These are phyloP conservation scores for Vannuccia rotundouncinata DNA, from an alignment of 2,888 invertebrate species.

Conservation along the genomic window DNA sequence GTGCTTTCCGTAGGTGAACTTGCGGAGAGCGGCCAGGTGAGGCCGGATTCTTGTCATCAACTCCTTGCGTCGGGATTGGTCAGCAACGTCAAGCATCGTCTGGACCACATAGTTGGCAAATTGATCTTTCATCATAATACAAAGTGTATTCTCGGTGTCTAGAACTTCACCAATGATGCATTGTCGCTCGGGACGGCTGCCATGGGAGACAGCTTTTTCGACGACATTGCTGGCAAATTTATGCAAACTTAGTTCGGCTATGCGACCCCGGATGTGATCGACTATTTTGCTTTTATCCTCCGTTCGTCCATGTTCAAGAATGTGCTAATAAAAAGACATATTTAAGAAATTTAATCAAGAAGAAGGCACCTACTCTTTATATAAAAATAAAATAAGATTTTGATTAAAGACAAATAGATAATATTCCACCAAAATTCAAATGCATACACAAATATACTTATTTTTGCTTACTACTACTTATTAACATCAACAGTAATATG, in stretches of 20 bases:
- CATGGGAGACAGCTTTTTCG: conserved; percentile 96
- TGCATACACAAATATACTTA: too few relatives aligned
- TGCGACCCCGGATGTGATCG: conserved; percentile 76
- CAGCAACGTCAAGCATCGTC: conserved; percentile 99
- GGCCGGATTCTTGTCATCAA: conserved; percentile 93
- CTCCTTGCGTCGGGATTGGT: conserved; percentile 91
- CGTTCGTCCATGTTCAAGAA: conserved; percentile 87
- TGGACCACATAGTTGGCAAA: conserved; percentile 99
- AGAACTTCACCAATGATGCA: conserved; percentile 88
- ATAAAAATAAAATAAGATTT: too few relatives aligned
- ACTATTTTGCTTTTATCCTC: conserved; percentile 94
- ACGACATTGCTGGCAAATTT: conserved; percentile 99
- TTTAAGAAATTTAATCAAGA: neutral
- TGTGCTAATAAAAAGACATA: conserved; percentile 84
- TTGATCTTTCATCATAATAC: conserved; percentile 87
- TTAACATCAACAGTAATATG: too few relatives aligned
- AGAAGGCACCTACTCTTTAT: too few relatives aligned
- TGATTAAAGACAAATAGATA: too few relatives aligned
- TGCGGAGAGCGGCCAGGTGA: conserved; percentile 86
- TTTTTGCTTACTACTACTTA: too few relatives aligned
- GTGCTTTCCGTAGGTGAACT: conserved; percentile 98
- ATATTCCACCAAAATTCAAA: too few relatives aligned
- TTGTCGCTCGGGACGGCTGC: conserved; percentile 83
- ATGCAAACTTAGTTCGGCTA: conserved; percentile 88
- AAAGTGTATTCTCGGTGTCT: conserved; percentile 46